Base-by-base conservation (phyloP, 2,113 vertebrate species). In the Melanerpes aurifrons region DNA sequence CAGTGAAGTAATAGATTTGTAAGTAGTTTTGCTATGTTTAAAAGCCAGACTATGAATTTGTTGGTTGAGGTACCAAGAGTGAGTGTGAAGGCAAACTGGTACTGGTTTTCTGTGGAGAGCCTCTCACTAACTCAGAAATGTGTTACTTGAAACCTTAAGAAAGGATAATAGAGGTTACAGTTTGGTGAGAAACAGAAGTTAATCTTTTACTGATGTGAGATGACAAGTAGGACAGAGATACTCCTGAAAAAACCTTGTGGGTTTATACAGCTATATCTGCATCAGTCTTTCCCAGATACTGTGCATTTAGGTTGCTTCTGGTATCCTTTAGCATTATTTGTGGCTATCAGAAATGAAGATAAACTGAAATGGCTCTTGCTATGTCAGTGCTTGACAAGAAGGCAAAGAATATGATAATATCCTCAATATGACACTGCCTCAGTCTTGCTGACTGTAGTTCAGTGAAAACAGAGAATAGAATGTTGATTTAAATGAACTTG, bases 81-180 rank as follows among this genome's bases (percentile, higher is more conserved):
- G 72, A 82, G 86, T 90, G 79, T 91, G 82, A 95, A 94, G 76
- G 82, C 85, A 91, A 93, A 95, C 64, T 90, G 76, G 82, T 72
- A 83, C 76, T 94, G 85, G 73, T 80, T 80, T 94, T 94, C 83
- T 93, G 29, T 63, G 76, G 86, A 93, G 85, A 88, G 32, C 92
- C 86, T 92, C 86, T 94, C 8, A 3, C 56, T 89, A 76, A 47
- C 63, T 94, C 73, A 68, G 82, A 85, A 92, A 89, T 82, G 74
- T 87, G 82, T 94, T 92, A 89, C 87, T 93, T 95, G 76, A 74
- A 80, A 89, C 80, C 86, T 89, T 81, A 47, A 76, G 91, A 90
- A 83, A 84, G 56, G 47, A 25, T 87, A 95, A 92, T 92, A 72
- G 79, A 78, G 61, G 72, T 90, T 87, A 31, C 67, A 71, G 47